Evolutionary conservation across 2,113 vertebrate genomes (phyloP), one percentile per base, ranked within the genome.

Genomic region (Piprites chloris): DNA sequence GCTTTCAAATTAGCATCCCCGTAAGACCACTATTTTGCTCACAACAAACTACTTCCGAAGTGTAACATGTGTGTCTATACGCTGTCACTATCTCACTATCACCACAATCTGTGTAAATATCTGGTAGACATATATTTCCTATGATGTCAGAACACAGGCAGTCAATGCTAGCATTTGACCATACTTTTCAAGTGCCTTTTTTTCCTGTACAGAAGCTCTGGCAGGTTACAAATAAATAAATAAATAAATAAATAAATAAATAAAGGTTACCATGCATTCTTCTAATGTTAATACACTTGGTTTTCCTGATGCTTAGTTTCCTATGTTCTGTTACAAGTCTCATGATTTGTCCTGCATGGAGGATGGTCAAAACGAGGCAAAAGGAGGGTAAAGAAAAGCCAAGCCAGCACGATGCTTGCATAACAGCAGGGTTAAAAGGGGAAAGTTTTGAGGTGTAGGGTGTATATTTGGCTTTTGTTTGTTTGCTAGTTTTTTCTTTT

Each of bases 51-150:
- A 47, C 9, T 67, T 87, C 14, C 50, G 37, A 82, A 83, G 33
- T 14, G 19, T 14, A 49, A 75, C 0, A 0, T 32, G 2, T 32
- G 0, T 35, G 30, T 27, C 17, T 39, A 17, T 9, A 30, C 8
- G 4, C 13, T 80, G 35, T 30, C 24, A n/a, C n/a, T n/a, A n/a
- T 63, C 39, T 62, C 46, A 33, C 22, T 58, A 16, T 17, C 58
- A 26, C 5, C 23, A 50, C 21, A 59, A 18, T 17, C 24, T 52
- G 5, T 26, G 6, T 1, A 1, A 49, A 6, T 44, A 44, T 69
- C 27, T 63, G 2, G 18, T 33, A 49, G 22, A 74, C 5, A 9
- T 66, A 58, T 28, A 73, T 92, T 76, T 58, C 21, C 13, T 44
- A 2, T 39, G 19, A 32, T 44, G 24, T 42, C 46, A 83, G 37